A percentile compares a stretch with the other conserved stretches of the same genome.
Conservation (phyloP, 2,797 vertebrate genomes). For the Pteronotus mesoamericanus region DNA sequence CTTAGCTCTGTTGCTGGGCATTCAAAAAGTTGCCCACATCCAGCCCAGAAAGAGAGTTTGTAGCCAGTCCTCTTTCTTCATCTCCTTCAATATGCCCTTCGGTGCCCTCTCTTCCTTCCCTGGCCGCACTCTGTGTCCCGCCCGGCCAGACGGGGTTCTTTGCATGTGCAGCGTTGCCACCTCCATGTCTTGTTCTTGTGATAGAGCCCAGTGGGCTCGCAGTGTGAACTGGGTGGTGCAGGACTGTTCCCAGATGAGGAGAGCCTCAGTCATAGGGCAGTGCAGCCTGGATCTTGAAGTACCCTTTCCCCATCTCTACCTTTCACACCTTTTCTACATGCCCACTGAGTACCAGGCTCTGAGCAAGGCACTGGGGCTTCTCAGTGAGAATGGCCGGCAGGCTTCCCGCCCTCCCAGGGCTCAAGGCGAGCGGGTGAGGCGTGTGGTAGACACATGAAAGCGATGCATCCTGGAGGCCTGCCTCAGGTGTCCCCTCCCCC, state of each 20-base stretch:
- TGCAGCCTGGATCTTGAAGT: not conserved
- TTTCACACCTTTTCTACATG: not conserved
- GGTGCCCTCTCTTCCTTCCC: not conserved
- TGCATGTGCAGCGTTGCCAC: fast-evolving
- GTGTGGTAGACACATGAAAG: not conserved
- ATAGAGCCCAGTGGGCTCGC: not conserved
- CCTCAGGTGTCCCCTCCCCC: not conserved
- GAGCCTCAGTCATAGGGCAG: not conserved
- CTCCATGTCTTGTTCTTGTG: not conserved
- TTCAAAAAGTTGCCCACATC: not conserved
- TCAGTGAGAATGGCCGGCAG: fast-evolving
- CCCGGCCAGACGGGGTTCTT: not conserved
- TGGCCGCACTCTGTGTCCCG: not conserved
- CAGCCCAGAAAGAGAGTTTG: not conserved
- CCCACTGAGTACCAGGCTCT: not conserved
- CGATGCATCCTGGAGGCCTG: fast-evolving
- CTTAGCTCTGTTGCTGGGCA: not conserved
- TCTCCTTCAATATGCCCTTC: not conserved
- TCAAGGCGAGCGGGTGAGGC: not conserved
- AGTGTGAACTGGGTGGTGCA: not conserved
- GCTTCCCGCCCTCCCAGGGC: not conserved
- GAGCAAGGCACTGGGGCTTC: not conserved
- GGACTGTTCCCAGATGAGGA: not conserved
- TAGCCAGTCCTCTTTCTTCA: not conserved
- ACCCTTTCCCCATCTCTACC: not conserved